Conservation (phyloP, 2,113 vertebrate species). For the Spheniscus mendiculus region DNA sequence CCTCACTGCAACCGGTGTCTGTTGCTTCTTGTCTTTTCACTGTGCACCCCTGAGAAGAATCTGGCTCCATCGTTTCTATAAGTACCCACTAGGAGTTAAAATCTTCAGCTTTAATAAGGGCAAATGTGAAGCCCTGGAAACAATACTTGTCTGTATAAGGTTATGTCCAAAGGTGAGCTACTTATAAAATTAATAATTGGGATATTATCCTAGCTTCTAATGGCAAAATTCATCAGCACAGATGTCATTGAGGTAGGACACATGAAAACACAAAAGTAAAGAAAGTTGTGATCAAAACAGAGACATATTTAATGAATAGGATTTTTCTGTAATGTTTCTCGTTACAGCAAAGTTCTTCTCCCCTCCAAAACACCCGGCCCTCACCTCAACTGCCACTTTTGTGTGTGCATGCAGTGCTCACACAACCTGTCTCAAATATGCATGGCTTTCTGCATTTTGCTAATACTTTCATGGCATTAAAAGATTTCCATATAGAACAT, state of each 20-base stretch:
- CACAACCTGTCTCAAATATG: not conserved
- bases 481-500: not conserved
- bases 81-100: not conserved
- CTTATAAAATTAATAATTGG: not conserved
- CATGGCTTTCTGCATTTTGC: not conserved
- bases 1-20: not conserved
- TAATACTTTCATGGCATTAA: not conserved
- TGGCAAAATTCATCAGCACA: not conserved
- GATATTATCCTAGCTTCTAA: not conserved
- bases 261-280: not conserved
- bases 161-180: not conserved
- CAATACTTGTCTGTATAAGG: not conserved
- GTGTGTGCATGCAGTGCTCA: not conserved
- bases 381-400: not conserved
- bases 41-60: not conserved
- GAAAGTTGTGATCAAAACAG: not conserved
- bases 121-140: not conserved
- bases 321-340: not conserved
- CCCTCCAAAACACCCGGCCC: not conserved
- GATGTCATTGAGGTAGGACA: not conserved
- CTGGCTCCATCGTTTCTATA: not conserved
- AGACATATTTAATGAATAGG: not conserved
- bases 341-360: not conserved
- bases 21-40: not conserved
- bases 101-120: not conserved